phyloP scores from a whole-genome alignment of 2,888 invertebrate species.

The Cantharis rustica region DNA sequence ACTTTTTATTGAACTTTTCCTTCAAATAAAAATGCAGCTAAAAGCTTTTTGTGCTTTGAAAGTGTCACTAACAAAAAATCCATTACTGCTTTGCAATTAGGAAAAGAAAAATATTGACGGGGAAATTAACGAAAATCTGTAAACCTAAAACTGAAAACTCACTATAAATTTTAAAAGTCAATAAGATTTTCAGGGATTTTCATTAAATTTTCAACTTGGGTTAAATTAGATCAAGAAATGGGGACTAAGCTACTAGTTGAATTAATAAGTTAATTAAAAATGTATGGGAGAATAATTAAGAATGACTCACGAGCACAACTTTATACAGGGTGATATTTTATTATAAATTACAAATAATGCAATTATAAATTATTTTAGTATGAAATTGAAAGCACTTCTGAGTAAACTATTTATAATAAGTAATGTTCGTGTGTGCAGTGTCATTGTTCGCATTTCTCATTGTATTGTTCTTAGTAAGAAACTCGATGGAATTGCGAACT shows the following conservation, averaged over 20 bases:
- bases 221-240: too few relatives aligned
- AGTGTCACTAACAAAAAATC: not conserved
- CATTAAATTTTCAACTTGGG: too few relatives aligned
- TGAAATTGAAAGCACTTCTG: constrained; percentile 24
- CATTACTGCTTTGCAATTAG: not conserved
- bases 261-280: too few relatives aligned
- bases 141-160: too few relatives aligned
- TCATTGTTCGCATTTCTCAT: constrained; percentile 37
- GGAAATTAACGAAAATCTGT: not conserved
- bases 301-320: not conserved
- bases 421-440: constrained; percentile 26
- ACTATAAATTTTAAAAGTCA: too few relatives aligned
- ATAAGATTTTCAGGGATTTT: too few relatives aligned
- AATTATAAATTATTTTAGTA: not conserved
- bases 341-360: not conserved
- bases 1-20: not conserved
- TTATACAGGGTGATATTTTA: not conserved
- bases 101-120: not conserved
- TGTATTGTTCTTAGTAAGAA: constrained; percentile 26
- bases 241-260: too few relatives aligned
- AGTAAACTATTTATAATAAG: constrained; percentile 30
- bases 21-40: not conserved
- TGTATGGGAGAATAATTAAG: too few relatives aligned
- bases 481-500: constrained; percentile 5
- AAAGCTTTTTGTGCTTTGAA: not conserved